Conservation (phyloP, 2,113 vertebrate genomes). For the Ceyx melanurus region DNA sequence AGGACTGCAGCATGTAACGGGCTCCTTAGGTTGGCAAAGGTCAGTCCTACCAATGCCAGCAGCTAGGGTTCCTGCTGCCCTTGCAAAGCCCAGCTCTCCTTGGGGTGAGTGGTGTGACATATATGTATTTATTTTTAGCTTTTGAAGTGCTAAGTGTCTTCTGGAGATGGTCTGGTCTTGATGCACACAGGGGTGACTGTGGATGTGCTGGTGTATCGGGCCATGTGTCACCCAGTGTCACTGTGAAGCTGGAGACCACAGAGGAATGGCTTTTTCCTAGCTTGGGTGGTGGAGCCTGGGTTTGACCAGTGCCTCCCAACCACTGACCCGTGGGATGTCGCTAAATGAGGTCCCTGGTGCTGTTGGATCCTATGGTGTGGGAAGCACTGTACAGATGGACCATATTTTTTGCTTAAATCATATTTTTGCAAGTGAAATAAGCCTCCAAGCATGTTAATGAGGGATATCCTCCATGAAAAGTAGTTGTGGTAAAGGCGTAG, state of each 20-base stretch:
- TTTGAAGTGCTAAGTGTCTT: background rate
- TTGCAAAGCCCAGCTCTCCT: background rate
- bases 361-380: background rate
- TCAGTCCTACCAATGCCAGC: background rate
- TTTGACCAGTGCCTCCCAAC: background rate
- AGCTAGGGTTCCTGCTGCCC: background rate
- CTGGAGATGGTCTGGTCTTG: background rate
- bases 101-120: background rate
- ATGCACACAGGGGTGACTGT: background rate
- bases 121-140: background rate
- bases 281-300: background rate
- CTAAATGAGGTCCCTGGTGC: background rate
- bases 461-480: background rate
- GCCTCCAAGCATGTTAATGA: background rate
- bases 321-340: background rate
- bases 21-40: background rate
- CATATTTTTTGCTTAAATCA: background rate
- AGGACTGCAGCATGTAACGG: accelerated
- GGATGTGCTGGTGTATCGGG: background rate
- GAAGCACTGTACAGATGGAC: background rate
- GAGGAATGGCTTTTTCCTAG: background rate
- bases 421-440: background rate
- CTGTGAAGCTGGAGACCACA: accelerated
- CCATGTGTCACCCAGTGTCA: background rate
- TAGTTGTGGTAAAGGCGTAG: background rate